Conservation (phyloP, 1,140 invertebrate genomes). For the Schlechtendalia chinensis region DNA sequence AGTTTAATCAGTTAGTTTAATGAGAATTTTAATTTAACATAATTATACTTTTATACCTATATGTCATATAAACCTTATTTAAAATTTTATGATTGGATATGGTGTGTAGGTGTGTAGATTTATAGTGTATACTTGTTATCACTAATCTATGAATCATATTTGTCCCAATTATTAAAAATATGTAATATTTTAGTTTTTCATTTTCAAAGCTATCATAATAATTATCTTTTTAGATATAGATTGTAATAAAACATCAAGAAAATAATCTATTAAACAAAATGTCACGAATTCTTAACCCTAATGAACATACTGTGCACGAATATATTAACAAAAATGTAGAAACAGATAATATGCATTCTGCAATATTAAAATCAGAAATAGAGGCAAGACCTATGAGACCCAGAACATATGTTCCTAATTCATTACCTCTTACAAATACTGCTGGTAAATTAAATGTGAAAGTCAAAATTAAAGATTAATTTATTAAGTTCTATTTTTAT, state of each 20-base stretch:
- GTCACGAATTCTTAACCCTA: slow-evolving; percentile 2
- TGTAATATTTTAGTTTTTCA: background rate
- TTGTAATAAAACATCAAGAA: background rate
- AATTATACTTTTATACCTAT: no score
- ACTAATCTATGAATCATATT: background rate
- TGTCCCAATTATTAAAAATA: background rate
- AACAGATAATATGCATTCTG: slow-evolving; percentile 39
- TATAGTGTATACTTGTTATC: background rate
- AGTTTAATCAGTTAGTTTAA: no score
- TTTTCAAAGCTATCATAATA: background rate
- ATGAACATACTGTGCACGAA: slow-evolving; percentile 37
- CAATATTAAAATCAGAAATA: slow-evolving; percentile 41
- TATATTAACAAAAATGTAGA: slow-evolving; percentile 45
- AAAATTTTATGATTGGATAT: no score
- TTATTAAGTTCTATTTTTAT: slow-evolving; percentile 1
- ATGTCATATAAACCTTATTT: no score
- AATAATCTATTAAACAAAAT: background rate
- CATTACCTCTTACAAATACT: slow-evolving; percentile 14
- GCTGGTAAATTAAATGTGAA: background rate
- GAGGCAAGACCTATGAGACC: slow-evolving; percentile 23
- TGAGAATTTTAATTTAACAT: no score
- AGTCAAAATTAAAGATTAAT: background rate
- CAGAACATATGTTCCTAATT: slow-evolving; percentile 43
- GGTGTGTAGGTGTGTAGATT: no score
- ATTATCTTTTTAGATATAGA: background rate